Evolutionary conservation across 2,888 invertebrate genomes (phyloP).

Genomic region (Macropis europaea): DNA sequence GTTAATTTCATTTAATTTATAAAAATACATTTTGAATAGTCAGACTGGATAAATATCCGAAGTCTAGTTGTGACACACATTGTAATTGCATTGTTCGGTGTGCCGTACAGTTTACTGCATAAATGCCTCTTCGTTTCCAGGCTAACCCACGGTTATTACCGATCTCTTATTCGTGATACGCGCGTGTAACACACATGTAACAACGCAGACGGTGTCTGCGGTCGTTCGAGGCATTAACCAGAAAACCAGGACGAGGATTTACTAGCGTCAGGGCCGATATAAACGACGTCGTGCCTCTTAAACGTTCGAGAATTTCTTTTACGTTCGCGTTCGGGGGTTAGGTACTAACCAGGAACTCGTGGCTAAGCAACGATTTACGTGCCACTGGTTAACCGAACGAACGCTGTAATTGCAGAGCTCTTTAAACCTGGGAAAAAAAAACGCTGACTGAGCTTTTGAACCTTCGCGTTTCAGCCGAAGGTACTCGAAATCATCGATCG

Average conservation of each 20-base stretch:
- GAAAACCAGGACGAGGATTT: constrained; percentile 30
- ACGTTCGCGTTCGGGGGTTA: not conserved
- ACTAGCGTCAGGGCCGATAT: constrained; percentile 13
- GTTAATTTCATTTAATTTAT: no score
- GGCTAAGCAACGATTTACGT: constrained; percentile 35
- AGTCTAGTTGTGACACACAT: not conserved
- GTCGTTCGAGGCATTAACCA: constrained; percentile 16
- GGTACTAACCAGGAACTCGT: constrained; percentile 6
- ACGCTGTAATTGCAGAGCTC: constrained; percentile 6
- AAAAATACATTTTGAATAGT: no score
- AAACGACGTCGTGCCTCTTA: constrained; percentile 16
- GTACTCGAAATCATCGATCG: not conserved
- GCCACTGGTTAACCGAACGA: not conserved
- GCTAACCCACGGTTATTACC: constrained; percentile 6
- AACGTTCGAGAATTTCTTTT: constrained; percentile 16
- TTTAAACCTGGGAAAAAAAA: constrained; percentile 9
- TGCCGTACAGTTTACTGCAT: not conserved
- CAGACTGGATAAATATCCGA: no score
- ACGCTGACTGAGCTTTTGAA: not conserved
- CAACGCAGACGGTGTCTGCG: not conserved
- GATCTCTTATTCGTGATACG: not conserved
- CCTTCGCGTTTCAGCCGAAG: not conserved
- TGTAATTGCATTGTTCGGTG: not conserved
- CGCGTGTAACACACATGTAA: not conserved
- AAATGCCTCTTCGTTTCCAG: constrained; percentile 2